Evolutionary conservation across 2,113 vertebrate genomes (phyloP).

Genomic region (Mugil cephalus): DNA sequence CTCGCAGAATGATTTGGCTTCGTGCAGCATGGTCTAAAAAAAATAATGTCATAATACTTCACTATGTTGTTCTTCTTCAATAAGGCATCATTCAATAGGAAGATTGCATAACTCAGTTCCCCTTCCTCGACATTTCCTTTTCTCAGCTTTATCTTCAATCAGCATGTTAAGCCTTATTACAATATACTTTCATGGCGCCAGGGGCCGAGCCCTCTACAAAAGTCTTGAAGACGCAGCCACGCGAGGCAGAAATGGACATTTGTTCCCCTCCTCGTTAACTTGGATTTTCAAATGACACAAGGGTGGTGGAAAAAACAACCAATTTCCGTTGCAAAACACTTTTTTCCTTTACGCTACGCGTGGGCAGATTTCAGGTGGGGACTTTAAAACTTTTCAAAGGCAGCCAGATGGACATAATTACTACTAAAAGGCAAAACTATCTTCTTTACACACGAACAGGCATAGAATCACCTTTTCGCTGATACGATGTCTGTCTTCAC

Average conservation of each 20-base stretch:
- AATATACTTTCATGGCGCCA: slow-evolving; percentile 74
- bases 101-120: slow-evolving; percentile 69
- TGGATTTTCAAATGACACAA: not conserved
- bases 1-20: slow-evolving; percentile 25
- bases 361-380: not conserved
- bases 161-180: slow-evolving; percentile 74
- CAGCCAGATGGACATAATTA: not conserved
- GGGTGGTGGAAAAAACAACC: not conserved
- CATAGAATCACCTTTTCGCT: not conserved
- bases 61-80: slow-evolving; percentile 48
- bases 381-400: slow-evolving; percentile 3
- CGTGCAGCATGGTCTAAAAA: slow-evolving; percentile 11
- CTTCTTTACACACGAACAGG: slow-evolving; percentile 4
- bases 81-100: slow-evolving; percentile 61
- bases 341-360: not conserved
- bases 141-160: slow-evolving; percentile 75
- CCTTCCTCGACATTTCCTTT: slow-evolving; percentile 74
- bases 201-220: slow-evolving; percentile 33
- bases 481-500: too few species aligned
- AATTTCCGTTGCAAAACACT: not conserved
- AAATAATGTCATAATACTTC: slow-evolving; percentile 22
- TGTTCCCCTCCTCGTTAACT: slow-evolving; percentile 3
- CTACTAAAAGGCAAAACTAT: not conserved
- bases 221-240: slow-evolving; percentile 57
- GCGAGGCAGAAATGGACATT: not conserved